A percentile compares a stretch with the other conserved stretches of the same genome.
Conservation (phyloP, 2,797 vertebrate species). For the Cyclopterus lumpus region DNA sequence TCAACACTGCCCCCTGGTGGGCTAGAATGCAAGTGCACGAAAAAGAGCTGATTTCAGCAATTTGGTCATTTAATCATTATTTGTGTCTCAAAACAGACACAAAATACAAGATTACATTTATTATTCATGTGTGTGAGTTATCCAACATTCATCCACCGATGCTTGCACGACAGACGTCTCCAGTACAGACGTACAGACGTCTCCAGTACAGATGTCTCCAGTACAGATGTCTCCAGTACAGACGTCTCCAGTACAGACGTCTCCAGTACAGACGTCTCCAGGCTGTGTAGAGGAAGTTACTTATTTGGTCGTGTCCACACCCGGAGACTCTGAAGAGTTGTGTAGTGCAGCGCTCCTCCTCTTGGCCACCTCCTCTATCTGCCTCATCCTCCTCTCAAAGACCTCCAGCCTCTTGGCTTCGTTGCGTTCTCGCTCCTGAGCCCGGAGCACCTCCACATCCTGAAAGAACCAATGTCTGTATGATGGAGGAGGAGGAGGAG, state of each 20-base stretch:
- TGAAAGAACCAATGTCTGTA: slow-evolving; percentile 80
- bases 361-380: slow-evolving; percentile 72
- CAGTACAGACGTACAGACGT: background rate
- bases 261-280: background rate
- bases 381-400: slow-evolving; percentile 79
- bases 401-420: slow-evolving; percentile 69
- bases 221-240: background rate
- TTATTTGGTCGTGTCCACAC: background rate
- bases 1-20: slow-evolving; percentile 49
- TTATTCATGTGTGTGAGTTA: background rate
- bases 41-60: background rate
- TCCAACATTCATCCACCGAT: background rate
- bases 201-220: background rate
- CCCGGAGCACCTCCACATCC: slow-evolving; percentile 76
- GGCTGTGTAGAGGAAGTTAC: background rate
- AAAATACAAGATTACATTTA: background rate
- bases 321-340: background rate
- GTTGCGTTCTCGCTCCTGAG: slow-evolving; percentile 70
- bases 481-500: background rate
- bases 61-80: slow-evolving; percentile 2
- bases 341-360: slow-evolving; percentile 60
- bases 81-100: slow-evolving; percentile 43
- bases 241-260: background rate
- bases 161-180: background rate
- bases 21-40: background rate